These are phyloP conservation scores for Aspidiotus destructor DNA, from an alignment of 2,888 invertebrate species.

Conservation along the genomic window DNA sequence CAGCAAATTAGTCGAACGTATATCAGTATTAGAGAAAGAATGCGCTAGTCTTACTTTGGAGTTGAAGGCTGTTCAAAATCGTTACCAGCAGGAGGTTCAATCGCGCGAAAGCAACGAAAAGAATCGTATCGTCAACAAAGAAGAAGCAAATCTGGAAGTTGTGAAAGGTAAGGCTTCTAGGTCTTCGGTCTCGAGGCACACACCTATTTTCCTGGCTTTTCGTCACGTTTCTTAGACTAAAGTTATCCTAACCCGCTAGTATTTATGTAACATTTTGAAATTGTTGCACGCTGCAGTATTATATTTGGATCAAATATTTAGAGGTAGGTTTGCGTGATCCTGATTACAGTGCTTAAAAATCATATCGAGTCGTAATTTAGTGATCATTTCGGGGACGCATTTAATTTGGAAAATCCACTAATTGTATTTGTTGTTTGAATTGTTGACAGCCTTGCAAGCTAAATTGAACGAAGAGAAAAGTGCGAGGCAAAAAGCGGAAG, in stretches of 20 bases:
- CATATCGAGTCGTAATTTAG: too few species aligned
- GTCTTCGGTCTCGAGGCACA: too few species aligned
- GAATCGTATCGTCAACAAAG: conserved; percentile 70
- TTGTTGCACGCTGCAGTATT: conserved; percentile 34
- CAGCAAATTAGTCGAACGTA: conserved; percentile 65
- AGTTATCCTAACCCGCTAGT: not conserved
- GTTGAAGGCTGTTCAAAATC: conserved; percentile 69
- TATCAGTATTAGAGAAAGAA: conserved; percentile 78
- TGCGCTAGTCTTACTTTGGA: conserved; percentile 75
- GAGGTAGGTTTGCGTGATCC: conserved; percentile 45
- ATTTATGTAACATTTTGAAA: conserved; percentile 6
- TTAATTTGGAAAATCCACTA: too few species aligned
- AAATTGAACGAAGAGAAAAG: conserved; percentile 86
- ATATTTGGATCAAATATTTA: conserved; percentile 56
- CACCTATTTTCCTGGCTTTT: too few species aligned
- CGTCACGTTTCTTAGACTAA: too few species aligned
- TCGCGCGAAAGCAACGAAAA: conserved; percentile 83
- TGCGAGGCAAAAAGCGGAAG: conserved; percentile 75
- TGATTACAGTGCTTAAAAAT: too few species aligned
- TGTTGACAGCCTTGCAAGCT: conserved; percentile 54
- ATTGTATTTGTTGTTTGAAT: conserved; percentile 9
- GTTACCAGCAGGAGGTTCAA: conserved; percentile 75
- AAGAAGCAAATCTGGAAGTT: conserved; percentile 85
- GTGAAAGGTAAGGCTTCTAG: conserved; percentile 62
- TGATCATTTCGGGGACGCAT: too few species aligned